These are phyloP conservation scores for Dromas ardeola DNA, from an alignment of 2,113 vertebrate genomes.

Conservation along the genomic window DNA sequence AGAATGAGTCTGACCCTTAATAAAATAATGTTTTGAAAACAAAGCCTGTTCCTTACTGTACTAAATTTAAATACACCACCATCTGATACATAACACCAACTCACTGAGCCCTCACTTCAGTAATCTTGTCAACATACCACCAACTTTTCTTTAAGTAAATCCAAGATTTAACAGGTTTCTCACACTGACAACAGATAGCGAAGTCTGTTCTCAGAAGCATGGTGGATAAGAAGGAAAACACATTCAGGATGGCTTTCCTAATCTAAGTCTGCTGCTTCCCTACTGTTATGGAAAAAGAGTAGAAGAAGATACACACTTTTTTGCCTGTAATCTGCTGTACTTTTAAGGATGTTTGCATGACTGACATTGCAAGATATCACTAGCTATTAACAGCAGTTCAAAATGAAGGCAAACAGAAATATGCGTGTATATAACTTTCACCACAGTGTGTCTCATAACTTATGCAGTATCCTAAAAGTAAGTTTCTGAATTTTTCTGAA, in stretches of 20 bases:
- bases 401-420: neutral
- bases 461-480: neutral
- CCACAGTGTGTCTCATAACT: neutral
- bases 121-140: neutral
- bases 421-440: fast-evolving
- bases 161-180: neutral
- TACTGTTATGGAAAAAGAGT: neutral
- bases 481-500: neutral
- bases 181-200: neutral
- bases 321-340: neutral
- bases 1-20: neutral
- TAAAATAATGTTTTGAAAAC: neutral
- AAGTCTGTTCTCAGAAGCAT: neutral
- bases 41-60: neutral
- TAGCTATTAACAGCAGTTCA: neutral
- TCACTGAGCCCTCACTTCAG: neutral
- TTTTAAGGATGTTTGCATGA: neutral
- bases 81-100: neutral
- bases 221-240: neutral
- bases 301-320: neutral
- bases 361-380: neutral
- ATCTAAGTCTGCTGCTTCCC: neutral
- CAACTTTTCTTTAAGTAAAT: neutral
- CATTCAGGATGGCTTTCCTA: neutral
- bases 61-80: neutral